A percentile compares a stretch with the other conserved stretches of the same genome.
Evolutionary conservation across 1,140 invertebrate genomes (phyloP).

Genomic region (Melanaphis sacchari): DNA sequence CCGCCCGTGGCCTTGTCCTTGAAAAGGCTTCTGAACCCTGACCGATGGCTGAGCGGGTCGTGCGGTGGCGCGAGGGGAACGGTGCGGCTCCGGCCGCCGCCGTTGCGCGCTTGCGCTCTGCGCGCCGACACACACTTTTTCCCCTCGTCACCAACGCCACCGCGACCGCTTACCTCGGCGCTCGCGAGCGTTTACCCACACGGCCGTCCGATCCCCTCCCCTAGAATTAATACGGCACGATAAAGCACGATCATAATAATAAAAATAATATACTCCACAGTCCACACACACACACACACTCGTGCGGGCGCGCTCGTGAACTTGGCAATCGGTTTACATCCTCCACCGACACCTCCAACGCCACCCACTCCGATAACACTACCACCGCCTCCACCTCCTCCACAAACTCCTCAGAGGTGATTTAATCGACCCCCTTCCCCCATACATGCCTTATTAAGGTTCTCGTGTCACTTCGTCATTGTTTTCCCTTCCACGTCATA

Average conservation of each 20-base stretch:
- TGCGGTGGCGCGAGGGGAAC: not conserved
- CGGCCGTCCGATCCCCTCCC: not conserved
- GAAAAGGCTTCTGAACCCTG: constrained; percentile 60
- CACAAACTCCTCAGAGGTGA: not conserved
- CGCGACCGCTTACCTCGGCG: not conserved
- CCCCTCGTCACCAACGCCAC: not conserved
- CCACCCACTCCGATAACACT: not conserved
- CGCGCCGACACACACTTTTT: not conserved
- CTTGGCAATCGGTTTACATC: constrained; percentile 38
- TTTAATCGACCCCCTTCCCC: not conserved
- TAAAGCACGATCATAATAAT: constrained; percentile 32
- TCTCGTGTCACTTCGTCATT: not conserved
- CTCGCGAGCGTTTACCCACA: not conserved
- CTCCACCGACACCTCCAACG: not conserved
- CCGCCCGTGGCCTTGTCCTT: constrained; percentile 60
- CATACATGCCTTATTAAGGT: not conserved
- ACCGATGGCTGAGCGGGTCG: constrained; percentile 18
- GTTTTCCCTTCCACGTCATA: not conserved
- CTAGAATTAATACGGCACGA: not conserved
- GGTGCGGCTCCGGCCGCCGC: not conserved
- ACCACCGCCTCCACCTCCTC: no score
- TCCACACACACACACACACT: not conserved
- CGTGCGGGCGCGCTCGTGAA: constrained; percentile 18
- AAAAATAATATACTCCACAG: constrained; percentile 22
- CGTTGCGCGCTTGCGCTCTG: constrained; percentile 47